Evolutionary conservation across 2,888 invertebrate genomes (phyloP), one percentile per base, ranked within the genome.

Genomic region (Drosophila nr. fundita): DNA sequence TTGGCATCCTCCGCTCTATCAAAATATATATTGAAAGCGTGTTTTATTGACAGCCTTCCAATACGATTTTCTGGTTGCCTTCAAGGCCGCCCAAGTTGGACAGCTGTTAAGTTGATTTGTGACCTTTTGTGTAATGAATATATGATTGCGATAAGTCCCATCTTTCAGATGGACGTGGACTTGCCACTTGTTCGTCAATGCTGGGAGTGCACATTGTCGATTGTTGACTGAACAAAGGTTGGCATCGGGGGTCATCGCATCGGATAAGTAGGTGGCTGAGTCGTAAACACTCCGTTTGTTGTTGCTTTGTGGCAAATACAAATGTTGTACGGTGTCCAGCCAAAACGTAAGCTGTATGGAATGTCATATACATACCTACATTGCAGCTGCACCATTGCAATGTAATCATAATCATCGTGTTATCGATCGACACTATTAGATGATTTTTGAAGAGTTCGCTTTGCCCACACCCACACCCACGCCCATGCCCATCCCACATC

Each of bases 401-500:
- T 42, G 36, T 3, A 7, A 18, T 32, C 32, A 32, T 45, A 21
- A 24, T 24, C 24, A 24, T 61, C 63, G 58, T 79, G 76, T 49
- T 73, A 76, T 83, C 73, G 60, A 82, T 83, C 76, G 82, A 82
- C 70, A 78, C 76, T 80, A 78, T 64, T 70, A 63, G 69, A 66
- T 55, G 55, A 67, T 69, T 77, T 76, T 72, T 81, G 71, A 76
- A 59, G 67, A 73, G 48, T 42, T 57, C 15, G 62, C 59, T 29
- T 45, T 68, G 53, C 48, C 13, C 50, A 36, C 42, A 15, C 73
- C 36, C 55, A 55, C 49, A 15, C 48, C 36, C 55, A 55, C 49
- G n/a, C 48, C 66, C 45, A n/a, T 10, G 42, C 15, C 27, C 30
- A 68, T 38, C 53, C n/a, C 18, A 32, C 11, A 11, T 2, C 55